These are phyloP conservation scores for Homalodisca vitripennis DNA, from an alignment of 1,140 invertebrate genomes.

Conservation along the genomic window DNA sequence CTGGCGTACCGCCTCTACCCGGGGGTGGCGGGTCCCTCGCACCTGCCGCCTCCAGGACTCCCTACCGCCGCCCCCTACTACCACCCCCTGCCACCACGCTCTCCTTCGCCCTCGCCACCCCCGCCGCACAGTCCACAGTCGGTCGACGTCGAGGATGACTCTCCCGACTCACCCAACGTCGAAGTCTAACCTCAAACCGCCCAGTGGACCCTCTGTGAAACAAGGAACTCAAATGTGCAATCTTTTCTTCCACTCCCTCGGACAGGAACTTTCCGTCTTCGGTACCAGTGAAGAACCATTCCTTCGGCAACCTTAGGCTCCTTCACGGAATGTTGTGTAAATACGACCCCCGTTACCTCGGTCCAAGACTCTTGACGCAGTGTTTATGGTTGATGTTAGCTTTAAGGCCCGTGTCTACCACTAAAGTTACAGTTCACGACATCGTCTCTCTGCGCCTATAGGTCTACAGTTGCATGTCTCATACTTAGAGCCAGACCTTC, in stretches of 20 bases:
- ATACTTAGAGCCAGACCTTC: no score
- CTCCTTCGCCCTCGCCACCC: conserved; percentile 39
- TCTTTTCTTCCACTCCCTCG: no score
- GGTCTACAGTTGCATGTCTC: no score
- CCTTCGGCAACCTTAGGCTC: no score
- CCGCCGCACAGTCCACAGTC: conserved; percentile 35
- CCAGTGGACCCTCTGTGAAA: neutral
- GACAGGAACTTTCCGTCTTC: no score
- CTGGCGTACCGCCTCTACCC: conserved; percentile 78
- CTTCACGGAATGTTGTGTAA: no score
- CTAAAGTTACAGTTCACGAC: no score
- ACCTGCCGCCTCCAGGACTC: conserved; percentile 54
- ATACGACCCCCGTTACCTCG: no score
- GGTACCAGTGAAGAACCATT: no score
- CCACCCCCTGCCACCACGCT: conserved; percentile 38
- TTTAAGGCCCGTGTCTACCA: conserved; percentile 6
- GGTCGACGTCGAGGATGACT: conserved; percentile 43
- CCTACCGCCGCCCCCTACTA: conserved; percentile 36
- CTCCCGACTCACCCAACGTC: conserved; percentile 39
- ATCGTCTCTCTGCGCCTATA: no score
- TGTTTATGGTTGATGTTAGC: conserved; percentile 2
- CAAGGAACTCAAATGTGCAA: no score
- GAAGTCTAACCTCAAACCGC: conserved; percentile 36
- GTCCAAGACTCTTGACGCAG: no score
- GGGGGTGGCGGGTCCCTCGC: conserved; percentile 57